Evolutionary conservation across 1,140 invertebrate species (phyloP).

Genomic region (Trachymyrmex cornetzi): DNA sequence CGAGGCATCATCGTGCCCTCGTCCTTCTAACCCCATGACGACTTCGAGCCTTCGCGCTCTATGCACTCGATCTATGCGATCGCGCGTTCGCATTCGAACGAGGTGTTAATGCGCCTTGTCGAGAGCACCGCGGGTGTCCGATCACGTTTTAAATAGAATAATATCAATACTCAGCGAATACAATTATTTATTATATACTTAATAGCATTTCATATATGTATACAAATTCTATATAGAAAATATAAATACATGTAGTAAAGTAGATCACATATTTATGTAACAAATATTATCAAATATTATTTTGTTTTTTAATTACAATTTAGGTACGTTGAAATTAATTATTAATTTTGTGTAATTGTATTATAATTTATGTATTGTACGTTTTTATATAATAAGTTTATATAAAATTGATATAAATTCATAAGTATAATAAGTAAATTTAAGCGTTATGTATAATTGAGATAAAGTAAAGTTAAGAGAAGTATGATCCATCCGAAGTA

Average conservation of each 20-base stretch:
- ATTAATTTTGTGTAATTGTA: neutral
- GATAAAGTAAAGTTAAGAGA: constrained; percentile 24
- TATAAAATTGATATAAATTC: neutral
- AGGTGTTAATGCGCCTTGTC: constrained; percentile 53
- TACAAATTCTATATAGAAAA: neutral
- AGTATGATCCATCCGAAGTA: constrained; percentile 44
- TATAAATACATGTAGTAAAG: neutral
- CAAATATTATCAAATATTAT: neutral
- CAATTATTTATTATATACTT: neutral
- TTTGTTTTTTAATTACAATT: neutral
- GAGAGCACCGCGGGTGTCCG: constrained; percentile 45
- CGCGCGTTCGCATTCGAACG: constrained; percentile 43
- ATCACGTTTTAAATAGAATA: constrained; percentile 4
- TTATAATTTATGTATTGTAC: neutral
- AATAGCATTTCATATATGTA: neutral
- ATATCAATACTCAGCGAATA: neutral
- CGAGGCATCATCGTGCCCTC: neutral
- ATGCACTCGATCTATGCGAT: constrained; percentile 50
- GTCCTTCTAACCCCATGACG: constrained; percentile 48
- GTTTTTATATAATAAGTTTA: too few relatives aligned
- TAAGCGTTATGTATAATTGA: neutral
- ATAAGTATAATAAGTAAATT: constrained; percentile 5
- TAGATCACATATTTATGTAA: neutral
- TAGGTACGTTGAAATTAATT: neutral
- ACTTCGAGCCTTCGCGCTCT: constrained; percentile 61